Percentiles rank a stretch among this genome's conserved stretches.
These are phyloP conservation scores for Channa argus DNA, from an alignment of 2,113 vertebrate genomes.

Conservation along the genomic window DNA sequence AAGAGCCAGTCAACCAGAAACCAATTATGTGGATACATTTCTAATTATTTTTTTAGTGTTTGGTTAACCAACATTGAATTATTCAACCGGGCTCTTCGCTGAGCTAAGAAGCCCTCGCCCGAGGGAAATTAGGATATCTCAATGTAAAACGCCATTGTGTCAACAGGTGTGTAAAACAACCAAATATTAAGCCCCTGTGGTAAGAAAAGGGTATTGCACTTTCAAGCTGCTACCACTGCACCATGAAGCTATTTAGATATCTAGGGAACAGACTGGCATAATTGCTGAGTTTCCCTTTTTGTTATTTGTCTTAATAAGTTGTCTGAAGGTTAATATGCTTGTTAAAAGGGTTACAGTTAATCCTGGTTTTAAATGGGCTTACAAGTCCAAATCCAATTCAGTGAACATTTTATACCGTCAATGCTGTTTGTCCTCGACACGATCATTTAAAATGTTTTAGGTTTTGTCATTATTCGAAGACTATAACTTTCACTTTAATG, in stretches of 20 bases:
- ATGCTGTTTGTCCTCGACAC: conserved; percentile 54
- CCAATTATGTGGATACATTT: conserved; percentile 77
- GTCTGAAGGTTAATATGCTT: conserved; percentile 67
- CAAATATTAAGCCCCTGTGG: conserved; percentile 42
- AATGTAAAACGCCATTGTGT: conserved; percentile 54
- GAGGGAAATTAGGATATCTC: conserved; percentile 64
- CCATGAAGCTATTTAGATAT: conserved; percentile 18
- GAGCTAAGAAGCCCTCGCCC: conserved; percentile 43
- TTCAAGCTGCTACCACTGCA: conserved; percentile 15
- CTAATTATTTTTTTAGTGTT: conserved; percentile 72
- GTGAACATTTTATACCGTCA: conserved; percentile 49
- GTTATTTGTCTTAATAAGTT: conserved; percentile 55
- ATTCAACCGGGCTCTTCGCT: conserved; percentile 63
- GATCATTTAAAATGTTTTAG: conserved; percentile 27
- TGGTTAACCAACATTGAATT: conserved; percentile 76
- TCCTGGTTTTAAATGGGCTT: conserved; percentile 61
- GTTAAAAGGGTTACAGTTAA: conserved; percentile 65
- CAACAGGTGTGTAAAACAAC: conserved; percentile 37
- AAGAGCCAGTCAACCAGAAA: conserved; percentile 77
- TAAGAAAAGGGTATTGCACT: conserved; percentile 21
- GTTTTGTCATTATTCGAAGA: conserved; percentile 15
- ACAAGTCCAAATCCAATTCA: conserved; percentile 70
- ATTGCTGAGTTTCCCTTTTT: conserved; percentile 54
- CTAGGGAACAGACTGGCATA: conserved; percentile 22
- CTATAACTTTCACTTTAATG: neutral